Conservation (phyloP, 2,113 vertebrate species). For the Papio anubis region DNA sequence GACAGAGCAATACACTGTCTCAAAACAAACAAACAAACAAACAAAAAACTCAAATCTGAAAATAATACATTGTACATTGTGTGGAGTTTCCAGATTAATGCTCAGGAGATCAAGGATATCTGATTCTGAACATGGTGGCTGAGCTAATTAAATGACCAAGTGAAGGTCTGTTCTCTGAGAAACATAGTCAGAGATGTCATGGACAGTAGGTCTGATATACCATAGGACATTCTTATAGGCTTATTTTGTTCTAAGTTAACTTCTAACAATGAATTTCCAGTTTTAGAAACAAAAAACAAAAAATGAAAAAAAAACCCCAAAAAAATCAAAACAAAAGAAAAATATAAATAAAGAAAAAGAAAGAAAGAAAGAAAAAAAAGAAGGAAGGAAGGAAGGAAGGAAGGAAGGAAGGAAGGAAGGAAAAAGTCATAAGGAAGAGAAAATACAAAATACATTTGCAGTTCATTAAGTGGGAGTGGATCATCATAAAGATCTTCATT, state of each 20-base stretch:
- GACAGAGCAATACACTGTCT: no score
- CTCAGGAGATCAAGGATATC: neutral
- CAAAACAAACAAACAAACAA: no score
- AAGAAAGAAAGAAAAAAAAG: accelerated
- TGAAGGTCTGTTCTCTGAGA: neutral
- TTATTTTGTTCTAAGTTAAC: neutral
- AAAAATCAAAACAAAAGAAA: no score
- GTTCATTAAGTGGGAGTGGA: neutral
- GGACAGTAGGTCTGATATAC: neutral
- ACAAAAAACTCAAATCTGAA: slow-evolving; percentile 29
- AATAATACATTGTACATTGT: slow-evolving; percentile 63
- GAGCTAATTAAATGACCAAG: neutral
- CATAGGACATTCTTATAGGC: neutral
- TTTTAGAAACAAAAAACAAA: neutral
- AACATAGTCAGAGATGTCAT: neutral
- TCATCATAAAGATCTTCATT: neutral
- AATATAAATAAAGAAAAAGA: no score
- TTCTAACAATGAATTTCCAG: slow-evolving; percentile 11
- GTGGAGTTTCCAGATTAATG: slow-evolving; percentile 71
- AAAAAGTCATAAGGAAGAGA: neutral
- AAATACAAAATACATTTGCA: neutral
- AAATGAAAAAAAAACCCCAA: no score
- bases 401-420: no score
- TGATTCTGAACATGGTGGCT: neutral
- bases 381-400: no score